Percentiles rank a stretch among this genome's conserved stretches.
These are phyloP conservation scores for Ostrea denselamellosa DNA, from an alignment of 1,140 invertebrate genomes.

Conservation along the genomic window DNA sequence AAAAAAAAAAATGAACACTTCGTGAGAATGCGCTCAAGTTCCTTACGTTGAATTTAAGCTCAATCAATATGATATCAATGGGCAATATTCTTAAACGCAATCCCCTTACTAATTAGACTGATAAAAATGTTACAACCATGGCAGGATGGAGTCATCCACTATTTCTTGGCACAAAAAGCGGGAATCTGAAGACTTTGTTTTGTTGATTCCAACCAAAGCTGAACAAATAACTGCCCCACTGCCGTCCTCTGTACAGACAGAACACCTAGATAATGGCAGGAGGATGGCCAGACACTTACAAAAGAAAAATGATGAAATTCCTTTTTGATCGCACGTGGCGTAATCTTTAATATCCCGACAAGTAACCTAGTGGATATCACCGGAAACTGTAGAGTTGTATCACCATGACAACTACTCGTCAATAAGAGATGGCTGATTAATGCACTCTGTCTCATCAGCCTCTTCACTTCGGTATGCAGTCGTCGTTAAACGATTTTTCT, in stretches of 20 bases:
- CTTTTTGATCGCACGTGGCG: conserved; percentile 36
- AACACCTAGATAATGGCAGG: conserved; percentile 2
- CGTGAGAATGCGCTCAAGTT: neutral
- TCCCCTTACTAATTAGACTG: neutral
- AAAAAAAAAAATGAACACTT: too few species aligned
- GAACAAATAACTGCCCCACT: conserved; percentile 13
- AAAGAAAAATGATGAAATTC: conserved; percentile 5
- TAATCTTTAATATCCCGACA: conserved; percentile 38
- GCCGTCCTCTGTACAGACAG: neutral
- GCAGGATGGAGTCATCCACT: neutral
- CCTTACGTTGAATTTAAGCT: neutral
- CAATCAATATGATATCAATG: neutral
- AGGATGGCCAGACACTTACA: neutral
- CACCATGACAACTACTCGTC: conserved; percentile 21
- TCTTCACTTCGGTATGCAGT: neutral
- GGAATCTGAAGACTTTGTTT: neutral
- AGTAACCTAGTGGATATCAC: conserved; percentile 23
- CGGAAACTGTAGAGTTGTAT: conserved; percentile 32
- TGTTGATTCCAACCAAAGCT: neutral
- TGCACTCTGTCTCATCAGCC: conserved; percentile 1
- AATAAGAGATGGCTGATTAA: conserved; percentile 32
- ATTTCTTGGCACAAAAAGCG: neutral
- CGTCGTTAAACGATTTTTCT: conserved; percentile 18
- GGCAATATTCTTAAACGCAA: neutral
- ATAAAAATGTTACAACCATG: neutral